Conservation (phyloP, 2,113 vertebrate genomes). For the Pedetes capensis region DNA sequence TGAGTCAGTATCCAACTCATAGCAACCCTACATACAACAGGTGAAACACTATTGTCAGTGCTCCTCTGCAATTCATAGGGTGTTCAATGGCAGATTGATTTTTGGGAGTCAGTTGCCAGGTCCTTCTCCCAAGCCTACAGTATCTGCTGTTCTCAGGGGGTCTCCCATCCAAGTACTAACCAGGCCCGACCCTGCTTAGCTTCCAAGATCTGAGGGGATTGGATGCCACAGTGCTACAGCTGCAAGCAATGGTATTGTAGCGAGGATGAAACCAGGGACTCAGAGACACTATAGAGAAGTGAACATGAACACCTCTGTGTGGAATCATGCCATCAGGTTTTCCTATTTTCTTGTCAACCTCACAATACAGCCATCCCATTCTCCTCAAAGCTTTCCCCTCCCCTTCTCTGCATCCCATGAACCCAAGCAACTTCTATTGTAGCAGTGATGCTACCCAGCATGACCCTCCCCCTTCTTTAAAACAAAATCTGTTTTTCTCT, state of each 20-base stretch:
- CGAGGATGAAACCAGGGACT: not conserved
- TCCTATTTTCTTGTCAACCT: not conserved
- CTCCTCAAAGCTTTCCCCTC: not conserved
- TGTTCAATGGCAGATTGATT: too few relatives aligned
- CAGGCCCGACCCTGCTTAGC: too few relatives aligned
- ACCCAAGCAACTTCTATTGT: not conserved
- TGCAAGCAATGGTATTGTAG: accelerated
- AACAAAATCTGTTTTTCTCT: not conserved
- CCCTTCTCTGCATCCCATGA: not conserved
- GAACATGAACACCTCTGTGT: not conserved
- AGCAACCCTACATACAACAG: too few relatives aligned
- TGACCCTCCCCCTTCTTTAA: not conserved
- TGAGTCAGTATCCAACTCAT: too few relatives aligned
- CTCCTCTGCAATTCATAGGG: too few relatives aligned
- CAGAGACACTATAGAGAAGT: not conserved
- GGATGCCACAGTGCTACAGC: too few relatives aligned
- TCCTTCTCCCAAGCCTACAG: too few relatives aligned
- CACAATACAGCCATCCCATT: not conserved
- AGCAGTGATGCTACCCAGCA: not conserved
- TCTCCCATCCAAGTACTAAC: too few relatives aligned
- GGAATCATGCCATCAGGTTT: not conserved
- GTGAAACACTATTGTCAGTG: too few relatives aligned
- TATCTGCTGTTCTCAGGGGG: too few relatives aligned
- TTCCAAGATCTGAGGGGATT: too few relatives aligned
- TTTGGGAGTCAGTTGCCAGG: too few relatives aligned